Evolutionary conservation across 2,888 invertebrate species (phyloP), one percentile per base, ranked within the genome.

Genomic region (Eueremaeus valkanovi): DNA sequence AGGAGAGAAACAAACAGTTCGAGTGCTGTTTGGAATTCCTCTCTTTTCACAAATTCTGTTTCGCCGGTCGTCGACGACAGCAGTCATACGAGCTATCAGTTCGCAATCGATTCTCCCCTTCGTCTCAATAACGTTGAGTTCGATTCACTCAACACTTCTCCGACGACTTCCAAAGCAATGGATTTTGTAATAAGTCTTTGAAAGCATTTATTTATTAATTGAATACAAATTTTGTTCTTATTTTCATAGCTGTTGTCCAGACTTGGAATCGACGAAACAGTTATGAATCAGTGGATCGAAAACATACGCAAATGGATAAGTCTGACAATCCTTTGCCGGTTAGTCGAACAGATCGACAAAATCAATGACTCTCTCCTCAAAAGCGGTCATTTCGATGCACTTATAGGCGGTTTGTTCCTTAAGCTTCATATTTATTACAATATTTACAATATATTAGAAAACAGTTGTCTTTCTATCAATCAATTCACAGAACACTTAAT

Each of bases 241-340:
- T 18, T n/a, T 61, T 75, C 51, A 3, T 51, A 73, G 58, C 31
- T 79, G 8, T 72, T 78, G 27, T 49, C 87, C 77, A 86, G 87
- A 70, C 86, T 89, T 78, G 86, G 88, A 81, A 85, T 90, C 5
- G 88, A 89, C 82, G 88, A 89, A 29, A 87, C 86, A 76, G 87
- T 88, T 79, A 86, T 92, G 73, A 90, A 90, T 76, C 88, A 90
- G 82, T 92, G 90, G 89, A 90, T 90, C 79, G 90, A 90, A 78
- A 91, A 91, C 85, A 84, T 92, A 78, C 85, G 92, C 79, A 88
- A 91, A 92, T 95, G 94, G 94, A 87, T 94, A 79, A 91, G 92
- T 76, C 88, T 89, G 80, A 94, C 93, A 3, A 90, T 95, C 78
- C 85, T 95, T 76, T 87, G 88, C 81, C 88, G 91, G 36, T 84